A percentile compares a stretch with the other conserved stretches of the same genome.
phyloP scores from a whole-genome alignment of 1,140 invertebrate genomes.

The Drosophila jambulina region DNA sequence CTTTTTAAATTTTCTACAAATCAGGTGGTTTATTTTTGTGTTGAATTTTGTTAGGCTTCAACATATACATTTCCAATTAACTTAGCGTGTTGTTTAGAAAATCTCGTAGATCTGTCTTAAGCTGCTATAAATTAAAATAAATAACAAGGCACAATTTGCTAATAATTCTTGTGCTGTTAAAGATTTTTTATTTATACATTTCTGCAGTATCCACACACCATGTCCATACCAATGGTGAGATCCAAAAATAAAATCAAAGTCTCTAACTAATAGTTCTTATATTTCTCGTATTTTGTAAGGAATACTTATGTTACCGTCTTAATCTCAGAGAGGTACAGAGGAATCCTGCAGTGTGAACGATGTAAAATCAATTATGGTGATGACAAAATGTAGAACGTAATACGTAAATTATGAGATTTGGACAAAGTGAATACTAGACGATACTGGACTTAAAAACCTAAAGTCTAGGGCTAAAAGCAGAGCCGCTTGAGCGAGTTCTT shows the following conservation, averaged over 20 bases:
- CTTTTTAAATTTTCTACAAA: too few species aligned
- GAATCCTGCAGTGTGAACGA: conserved; percentile 24
- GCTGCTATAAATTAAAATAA: too few species aligned
- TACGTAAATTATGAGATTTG: conserved; percentile 53
- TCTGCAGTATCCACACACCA: background rate
- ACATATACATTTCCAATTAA: too few species aligned
- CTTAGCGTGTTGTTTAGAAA: too few species aligned
- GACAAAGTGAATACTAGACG: conserved; percentile 55
- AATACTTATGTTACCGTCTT: conserved; percentile 58
- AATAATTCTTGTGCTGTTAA: background rate
- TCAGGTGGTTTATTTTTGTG: too few species aligned
- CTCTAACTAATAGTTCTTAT: background rate
- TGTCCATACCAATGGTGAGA: too few species aligned
- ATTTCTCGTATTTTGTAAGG: conserved; percentile 47
- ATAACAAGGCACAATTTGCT: background rate
- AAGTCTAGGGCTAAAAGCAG: conserved; percentile 57
- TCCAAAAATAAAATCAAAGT: background rate
- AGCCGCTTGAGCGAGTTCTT: conserved; percentile 72
- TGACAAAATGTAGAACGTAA: conserved; percentile 42
- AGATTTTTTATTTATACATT: background rate
- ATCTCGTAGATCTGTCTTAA: too few species aligned
- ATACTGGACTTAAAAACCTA: conserved; percentile 33
- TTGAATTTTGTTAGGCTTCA: too few species aligned
- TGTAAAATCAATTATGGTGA: conserved; percentile 38
- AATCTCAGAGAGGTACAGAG: conserved; percentile 74